Percentiles rank a stretch among this genome's conserved stretches.
Conservation (phyloP, 2,888 invertebrate species). For the Hirtodrosophila confusa region DNA sequence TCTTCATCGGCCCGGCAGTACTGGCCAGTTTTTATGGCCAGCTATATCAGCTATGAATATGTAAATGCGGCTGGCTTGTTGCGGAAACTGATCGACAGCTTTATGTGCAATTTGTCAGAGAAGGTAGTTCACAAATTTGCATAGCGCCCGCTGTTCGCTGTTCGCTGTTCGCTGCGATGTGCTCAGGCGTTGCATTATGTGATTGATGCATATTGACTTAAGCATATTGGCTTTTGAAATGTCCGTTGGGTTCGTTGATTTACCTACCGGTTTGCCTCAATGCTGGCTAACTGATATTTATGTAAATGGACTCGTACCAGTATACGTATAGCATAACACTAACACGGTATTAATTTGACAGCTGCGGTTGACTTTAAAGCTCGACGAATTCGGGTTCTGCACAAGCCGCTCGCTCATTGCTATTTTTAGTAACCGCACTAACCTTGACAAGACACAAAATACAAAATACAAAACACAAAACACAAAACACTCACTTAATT, state of each 20-base stretch:
- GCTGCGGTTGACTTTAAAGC: constrained; percentile 58
- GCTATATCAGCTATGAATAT: constrained; percentile 34
- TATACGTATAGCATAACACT: constrained; percentile 57
- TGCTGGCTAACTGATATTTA: constrained; percentile 49
- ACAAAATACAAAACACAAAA: constrained; percentile 5
- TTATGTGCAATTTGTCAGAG: constrained; percentile 80
- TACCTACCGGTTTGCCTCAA: constrained; percentile 62
- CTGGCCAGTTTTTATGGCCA: constrained; percentile 25
- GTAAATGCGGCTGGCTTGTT: constrained; percentile 54
- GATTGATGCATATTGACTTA: constrained; percentile 67
- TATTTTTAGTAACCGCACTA: constrained; percentile 69
- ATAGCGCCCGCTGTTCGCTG: constrained; percentile 50
- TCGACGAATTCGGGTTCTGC: constrained; percentile 46
- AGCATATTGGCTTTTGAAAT: constrained; percentile 13
- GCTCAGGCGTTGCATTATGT: constrained; percentile 21
- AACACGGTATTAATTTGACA: constrained; percentile 69
- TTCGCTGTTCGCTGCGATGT: constrained; percentile 20
- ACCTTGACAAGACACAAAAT: constrained; percentile 51
- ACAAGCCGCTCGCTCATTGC: constrained; percentile 55
- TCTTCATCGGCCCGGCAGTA: constrained; percentile 30
- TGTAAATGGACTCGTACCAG: constrained; percentile 40
- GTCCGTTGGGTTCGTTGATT: constrained; percentile 38
- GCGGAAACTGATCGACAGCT: constrained; percentile 78
- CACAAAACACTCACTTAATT: constrained; percentile 44
- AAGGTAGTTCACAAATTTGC: constrained; percentile 73